Evolutionary conservation across 2,888 invertebrate species (phyloP).

Genomic region (Cryptocephalus moraei): DNA sequence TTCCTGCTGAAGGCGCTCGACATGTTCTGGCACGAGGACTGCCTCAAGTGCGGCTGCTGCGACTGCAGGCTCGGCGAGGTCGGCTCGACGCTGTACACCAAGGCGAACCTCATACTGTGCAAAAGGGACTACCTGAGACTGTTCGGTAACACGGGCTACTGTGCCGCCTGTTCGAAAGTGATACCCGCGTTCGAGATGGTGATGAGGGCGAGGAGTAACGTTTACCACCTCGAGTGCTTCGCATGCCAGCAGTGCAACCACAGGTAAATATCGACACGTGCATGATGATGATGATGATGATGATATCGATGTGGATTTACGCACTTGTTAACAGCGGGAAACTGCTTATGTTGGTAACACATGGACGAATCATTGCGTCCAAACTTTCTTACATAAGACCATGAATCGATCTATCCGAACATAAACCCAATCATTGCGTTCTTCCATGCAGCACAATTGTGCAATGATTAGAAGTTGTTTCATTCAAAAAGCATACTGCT

Average conservation of each 20-base stretch:
- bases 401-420: too few species aligned
- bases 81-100: constrained; percentile 88
- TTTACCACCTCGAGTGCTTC: constrained; percentile 96
- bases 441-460: too few species aligned
- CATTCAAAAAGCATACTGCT: too few species aligned
- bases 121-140: constrained; percentile 92
- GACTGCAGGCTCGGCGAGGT: constrained; percentile 95
- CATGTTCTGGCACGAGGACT: constrained; percentile 96
- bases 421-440: too few species aligned
- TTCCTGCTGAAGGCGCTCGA: constrained; percentile 87
- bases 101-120: constrained; percentile 91
- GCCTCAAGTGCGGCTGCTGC: constrained; percentile 94
- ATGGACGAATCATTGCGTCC: too few species aligned
- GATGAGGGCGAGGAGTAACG: constrained; percentile 93
- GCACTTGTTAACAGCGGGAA: too few species aligned
- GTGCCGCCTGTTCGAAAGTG: constrained; percentile 94
- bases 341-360: too few species aligned
- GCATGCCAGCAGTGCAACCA: constrained; percentile 98
- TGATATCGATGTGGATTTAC: too few species aligned
- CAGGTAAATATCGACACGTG: constrained; percentile 53
- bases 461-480: too few species aligned
- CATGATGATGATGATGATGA: too few species aligned
- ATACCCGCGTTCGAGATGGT: constrained; percentile 99
- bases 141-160: constrained; percentile 93
- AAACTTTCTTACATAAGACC: too few species aligned